Base-by-base conservation (phyloP, 2,888 invertebrate species). In the Orthosia incerta region DNA sequence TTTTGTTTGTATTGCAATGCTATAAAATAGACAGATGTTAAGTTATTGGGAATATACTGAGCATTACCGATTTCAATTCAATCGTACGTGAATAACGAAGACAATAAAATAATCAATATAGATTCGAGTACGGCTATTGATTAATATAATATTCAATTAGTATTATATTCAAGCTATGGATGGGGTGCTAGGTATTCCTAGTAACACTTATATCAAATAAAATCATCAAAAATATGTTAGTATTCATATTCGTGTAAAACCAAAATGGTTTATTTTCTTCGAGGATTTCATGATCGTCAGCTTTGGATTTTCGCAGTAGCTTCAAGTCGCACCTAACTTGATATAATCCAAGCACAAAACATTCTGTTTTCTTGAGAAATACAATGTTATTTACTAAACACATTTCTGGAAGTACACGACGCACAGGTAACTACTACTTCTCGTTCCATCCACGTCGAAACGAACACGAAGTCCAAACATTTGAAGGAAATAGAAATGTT, bases 401-500 rank as follows among this genome's bases (percentile, higher is more conserved):
- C 16, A 55, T 64, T 76, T 76, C 53, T 63, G 63, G 53, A 45
- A 71, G 59, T 55, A 45, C 26, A 59, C 59, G 50, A 55, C 7
- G 18, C 63, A 39, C 56, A 66, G 57, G 57, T 71, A 66, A 65
- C 51, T 61, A 46, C 55, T 57, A 61, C 13, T 74, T 65, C 56
- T 66, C 50, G 67, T 61, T 79, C 65, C 18, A 50, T 76, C 63
- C 76, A 71, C 68, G 63, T 61, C 53, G 63, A 72, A 65, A 64
- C 56, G 53, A 82, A 56, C 71, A 69, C 66, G 55, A 68, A 76
- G 50, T 67, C 56, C 64, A 72, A 79, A 76, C 76, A 74, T 76
- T 81, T 75, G 72, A 74, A 71, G 71, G 76, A 74, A 76, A 83
- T 85, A 76, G 83, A 82, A 85, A 81, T 83, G 76, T 84, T 84